Evolutionary conservation across 1,140 invertebrate genomes (phyloP).

Genomic region (Drepana arcuata): DNA sequence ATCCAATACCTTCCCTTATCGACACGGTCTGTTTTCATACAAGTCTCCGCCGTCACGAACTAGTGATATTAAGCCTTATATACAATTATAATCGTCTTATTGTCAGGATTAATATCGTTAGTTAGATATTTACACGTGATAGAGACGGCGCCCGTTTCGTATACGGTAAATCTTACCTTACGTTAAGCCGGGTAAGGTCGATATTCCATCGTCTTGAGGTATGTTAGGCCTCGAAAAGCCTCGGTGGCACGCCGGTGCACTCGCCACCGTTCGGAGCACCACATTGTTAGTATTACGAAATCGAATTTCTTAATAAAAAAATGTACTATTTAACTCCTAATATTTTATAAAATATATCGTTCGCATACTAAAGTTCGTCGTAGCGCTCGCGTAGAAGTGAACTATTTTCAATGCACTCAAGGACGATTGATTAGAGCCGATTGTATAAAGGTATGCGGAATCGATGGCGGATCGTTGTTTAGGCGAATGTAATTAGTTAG

Average conservation of each 20-base stretch:
- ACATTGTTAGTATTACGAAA: slow-evolving; percentile 52
- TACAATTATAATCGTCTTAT: too few relatives aligned
- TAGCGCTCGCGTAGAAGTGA: slow-evolving; percentile 42
- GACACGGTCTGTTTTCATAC: too few relatives aligned
- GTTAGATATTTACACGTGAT: background rate
- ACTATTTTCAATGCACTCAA: slow-evolving; percentile 25
- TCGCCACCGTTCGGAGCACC: slow-evolving; percentile 14
- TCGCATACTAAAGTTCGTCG: slow-evolving; percentile 42
- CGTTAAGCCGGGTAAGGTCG: too few relatives aligned
- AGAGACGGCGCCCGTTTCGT: too few relatives aligned
- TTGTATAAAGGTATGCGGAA: slow-evolving; percentile 23
- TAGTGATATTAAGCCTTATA: too few relatives aligned
- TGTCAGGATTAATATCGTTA: too few relatives aligned
- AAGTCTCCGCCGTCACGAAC: too few relatives aligned
- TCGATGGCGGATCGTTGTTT: slow-evolving; percentile 30
- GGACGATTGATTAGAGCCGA: slow-evolving; percentile 30
- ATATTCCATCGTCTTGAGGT: too few relatives aligned
- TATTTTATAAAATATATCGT: slow-evolving; percentile 57
- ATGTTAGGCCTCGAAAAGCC: slow-evolving; percentile 2
- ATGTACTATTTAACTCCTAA: slow-evolving; percentile 51
- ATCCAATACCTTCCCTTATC: too few relatives aligned
- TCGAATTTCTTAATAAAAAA: slow-evolving; percentile 63
- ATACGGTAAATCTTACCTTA: too few relatives aligned
- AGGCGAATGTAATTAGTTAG: slow-evolving; percentile 29
- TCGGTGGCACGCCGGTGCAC: slow-evolving; percentile 8